Base-by-base conservation (phyloP, 1,140 invertebrate genomes). In the Dufourea novaeangliae region DNA sequence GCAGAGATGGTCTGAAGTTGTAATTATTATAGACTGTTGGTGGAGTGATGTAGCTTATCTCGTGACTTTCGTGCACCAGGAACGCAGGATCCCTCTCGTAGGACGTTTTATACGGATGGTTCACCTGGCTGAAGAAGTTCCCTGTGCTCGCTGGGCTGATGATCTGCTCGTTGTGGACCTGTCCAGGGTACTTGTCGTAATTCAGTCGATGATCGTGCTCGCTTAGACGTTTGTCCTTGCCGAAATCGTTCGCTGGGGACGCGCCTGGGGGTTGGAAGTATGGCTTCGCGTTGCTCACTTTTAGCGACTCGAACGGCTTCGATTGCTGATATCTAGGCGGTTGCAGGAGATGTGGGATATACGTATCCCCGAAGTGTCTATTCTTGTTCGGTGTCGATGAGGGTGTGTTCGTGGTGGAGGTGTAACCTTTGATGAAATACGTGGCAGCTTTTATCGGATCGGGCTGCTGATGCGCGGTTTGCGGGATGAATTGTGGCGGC, bases 51-150 rank as follows among this genome's bases (percentile, higher is more conserved):
- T 89, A 91, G 20, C 87, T 88, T 22, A 90, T 68, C 66, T 92
- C 91, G 32, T 91, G 90, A 37, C 89, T 92, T 59, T 92, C 91
- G 67, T 92, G 89, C 0, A 92, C 87, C 10, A 92, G 73, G 50
- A 90, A 91, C 10, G 89, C 85, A 0, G 89, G 91, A 54, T 92
- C 88, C 32, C 90, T 83, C 61, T 91, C 90, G 70, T 82, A 90
- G 0, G 82, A 84, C 1, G 87, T 82, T 54, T 91, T 91, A 25
- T 88, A 90, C 0, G 87, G 83, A 37, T 92, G 90, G 39, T 87
- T 89, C 1, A 90, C 79, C 54, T 89, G 87, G 56, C 88, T 90
- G 71, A 85, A 92, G 59, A 88, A 92, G 41, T 89, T 90, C 0
- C 88, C 79, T 1, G 71, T 80, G 17, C 50, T 62, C 0, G 77